Conservation (phyloP, 2,888 invertebrate species). For the Hydrotaea diabolus region DNA sequence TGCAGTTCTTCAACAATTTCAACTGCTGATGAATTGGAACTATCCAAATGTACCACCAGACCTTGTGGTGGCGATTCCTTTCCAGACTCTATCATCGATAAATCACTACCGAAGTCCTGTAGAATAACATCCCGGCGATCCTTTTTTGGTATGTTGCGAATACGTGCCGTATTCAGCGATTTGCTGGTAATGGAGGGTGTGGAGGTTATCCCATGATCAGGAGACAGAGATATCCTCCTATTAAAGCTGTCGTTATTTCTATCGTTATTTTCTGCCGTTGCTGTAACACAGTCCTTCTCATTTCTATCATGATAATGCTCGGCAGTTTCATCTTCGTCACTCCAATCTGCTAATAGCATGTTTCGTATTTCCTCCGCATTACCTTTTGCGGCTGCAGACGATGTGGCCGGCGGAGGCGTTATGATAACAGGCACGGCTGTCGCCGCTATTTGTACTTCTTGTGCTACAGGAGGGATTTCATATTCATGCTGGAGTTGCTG, state of each 20-base stretch:
- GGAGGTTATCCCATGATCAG: conserved; percentile 20
- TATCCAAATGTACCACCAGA: conserved; percentile 48
- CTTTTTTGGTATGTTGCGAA: conserved; percentile 80
- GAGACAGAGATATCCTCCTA: neutral
- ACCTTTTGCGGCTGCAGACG: conserved; percentile 77
- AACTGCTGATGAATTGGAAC: conserved; percentile 53
- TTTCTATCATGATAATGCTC: conserved; percentile 55
- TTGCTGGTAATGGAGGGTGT: conserved; percentile 31
- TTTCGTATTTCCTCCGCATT: conserved; percentile 83
- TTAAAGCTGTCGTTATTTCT: neutral
- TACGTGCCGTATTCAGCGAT: conserved; percentile 70
- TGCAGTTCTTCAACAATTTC: conserved; percentile 54
- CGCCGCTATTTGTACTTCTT: conserved; percentile 23
- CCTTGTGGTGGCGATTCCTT: neutral
- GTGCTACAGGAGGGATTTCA: neutral
- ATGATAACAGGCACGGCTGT: neutral
- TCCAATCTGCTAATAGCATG: conserved; percentile 89
- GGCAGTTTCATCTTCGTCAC: conserved; percentile 83
- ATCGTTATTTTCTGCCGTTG: neutral
- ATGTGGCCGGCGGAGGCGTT: neutral
- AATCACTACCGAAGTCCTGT: conserved; percentile 73
- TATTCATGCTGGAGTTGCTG: neutral
- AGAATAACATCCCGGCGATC: conserved; percentile 77
- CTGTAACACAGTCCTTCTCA: neutral
- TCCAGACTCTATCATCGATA: conserved; percentile 30